Evolutionary conservation across 2,113 vertebrate genomes (phyloP).

Genomic region (Isichthys henryi): DNA sequence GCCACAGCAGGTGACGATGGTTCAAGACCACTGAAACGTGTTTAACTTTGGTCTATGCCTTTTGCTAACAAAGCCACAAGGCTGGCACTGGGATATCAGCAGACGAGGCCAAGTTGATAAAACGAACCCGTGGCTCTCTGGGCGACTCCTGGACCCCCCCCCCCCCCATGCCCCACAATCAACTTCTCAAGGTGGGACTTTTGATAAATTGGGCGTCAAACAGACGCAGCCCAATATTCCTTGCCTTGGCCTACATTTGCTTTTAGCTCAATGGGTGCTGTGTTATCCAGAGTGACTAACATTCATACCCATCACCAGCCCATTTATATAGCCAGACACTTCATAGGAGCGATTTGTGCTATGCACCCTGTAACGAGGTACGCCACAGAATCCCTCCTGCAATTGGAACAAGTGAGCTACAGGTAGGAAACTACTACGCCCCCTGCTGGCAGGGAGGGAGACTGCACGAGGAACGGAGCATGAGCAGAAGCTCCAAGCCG

Average conservation of each 20-base stretch:
- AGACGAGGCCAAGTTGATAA: neutral
- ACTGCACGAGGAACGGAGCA: neutral
- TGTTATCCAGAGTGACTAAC: neutral
- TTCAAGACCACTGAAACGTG: neutral
- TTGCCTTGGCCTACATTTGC: neutral
- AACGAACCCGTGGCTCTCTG: neutral
- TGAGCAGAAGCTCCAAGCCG: neutral
- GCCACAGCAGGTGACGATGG: neutral
- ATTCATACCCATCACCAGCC: neutral
- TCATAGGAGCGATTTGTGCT: neutral
- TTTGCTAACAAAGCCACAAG: neutral
- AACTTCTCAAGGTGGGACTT: neutral
- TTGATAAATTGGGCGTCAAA: neutral
- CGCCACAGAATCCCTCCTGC: neutral
- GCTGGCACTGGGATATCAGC: neutral
- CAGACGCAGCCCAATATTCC: neutral
- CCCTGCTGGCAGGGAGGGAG: neutral
- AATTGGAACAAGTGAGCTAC: neutral
- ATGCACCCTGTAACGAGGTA: neutral
- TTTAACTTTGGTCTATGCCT: neutral
- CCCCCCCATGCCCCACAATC: neutral
- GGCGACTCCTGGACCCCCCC: neutral
- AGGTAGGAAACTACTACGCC: neutral
- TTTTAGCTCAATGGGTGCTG: neutral
- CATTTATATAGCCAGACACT: neutral